Percentiles rank a stretch among this genome's conserved stretches.
Conservation (phyloP, 2,797 vertebrate genomes). For the Pachyuromys duprasi region DNA sequence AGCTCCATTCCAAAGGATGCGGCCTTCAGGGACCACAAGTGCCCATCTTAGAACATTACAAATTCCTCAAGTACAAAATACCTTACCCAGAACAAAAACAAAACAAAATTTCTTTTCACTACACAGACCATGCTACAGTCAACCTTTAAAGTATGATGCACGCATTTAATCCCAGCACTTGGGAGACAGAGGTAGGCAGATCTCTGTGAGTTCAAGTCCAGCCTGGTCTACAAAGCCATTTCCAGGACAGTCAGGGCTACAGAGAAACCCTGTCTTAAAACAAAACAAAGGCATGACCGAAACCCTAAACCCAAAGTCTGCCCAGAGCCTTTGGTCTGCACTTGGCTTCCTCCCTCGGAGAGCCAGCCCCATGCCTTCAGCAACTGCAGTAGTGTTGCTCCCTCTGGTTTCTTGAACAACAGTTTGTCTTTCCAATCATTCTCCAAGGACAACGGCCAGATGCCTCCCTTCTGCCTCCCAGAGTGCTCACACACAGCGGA, state of each 20-base stretch:
- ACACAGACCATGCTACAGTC: background rate
- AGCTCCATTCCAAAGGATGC: too few species aligned
- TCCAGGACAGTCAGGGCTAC: background rate
- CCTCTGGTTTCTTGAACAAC: background rate
- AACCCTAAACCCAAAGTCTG: background rate
- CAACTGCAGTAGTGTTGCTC: background rate
- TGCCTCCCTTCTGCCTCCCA: background rate
- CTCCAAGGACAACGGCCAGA: background rate
- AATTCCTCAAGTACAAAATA: background rate
- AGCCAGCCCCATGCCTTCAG: background rate
- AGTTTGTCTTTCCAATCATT: background rate
- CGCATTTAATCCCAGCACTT: background rate
- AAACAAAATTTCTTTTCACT: background rate
- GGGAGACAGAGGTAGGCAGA: background rate
- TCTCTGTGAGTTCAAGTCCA: background rate
- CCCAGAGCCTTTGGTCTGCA: background rate
- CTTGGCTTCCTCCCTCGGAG: background rate
- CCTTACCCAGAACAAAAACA: background rate
- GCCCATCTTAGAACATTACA: fast-evolving
- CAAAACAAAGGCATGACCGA: background rate
- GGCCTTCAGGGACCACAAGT: background rate
- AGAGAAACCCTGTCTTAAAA: background rate
- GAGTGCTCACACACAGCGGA: fast-evolving
- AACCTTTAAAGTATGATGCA: fast-evolving
- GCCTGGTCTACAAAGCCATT: background rate